These are phyloP conservation scores for Myotis lucifugus DNA, from an alignment of 2,113 vertebrate genomes.

Conservation along the genomic window DNA sequence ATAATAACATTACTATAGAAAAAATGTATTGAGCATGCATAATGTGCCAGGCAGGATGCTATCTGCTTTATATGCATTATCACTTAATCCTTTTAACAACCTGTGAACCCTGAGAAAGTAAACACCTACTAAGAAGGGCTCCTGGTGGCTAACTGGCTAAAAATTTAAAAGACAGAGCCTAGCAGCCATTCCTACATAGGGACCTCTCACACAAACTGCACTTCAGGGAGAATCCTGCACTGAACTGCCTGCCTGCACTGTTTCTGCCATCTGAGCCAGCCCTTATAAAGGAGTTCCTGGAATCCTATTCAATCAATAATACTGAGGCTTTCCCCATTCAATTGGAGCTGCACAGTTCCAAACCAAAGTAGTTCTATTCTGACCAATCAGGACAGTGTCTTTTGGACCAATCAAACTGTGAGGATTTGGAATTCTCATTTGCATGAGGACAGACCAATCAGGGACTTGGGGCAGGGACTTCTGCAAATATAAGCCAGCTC, in stretches of 20 bases:
- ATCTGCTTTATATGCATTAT: not conserved
- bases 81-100: not conserved
- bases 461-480: not conserved
- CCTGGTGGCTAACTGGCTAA: not conserved
- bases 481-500: not conserved
- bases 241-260: not conserved
- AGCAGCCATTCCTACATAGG: not conserved
- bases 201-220: not conserved
- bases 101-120: not conserved
- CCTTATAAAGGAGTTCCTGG: no score
- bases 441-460: not conserved
- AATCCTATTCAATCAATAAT: not conserved
- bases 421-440: not conserved
- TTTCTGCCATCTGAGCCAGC: no score
- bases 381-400: not conserved
- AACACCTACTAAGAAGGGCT: not conserved
- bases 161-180: not conserved
- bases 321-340: not conserved
- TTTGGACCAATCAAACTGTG: not conserved
- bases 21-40: not conserved
- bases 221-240: not conserved
- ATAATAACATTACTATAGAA: not conserved
- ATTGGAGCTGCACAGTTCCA: not conserved
- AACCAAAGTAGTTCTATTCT: not conserved
- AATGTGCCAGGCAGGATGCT: not conserved